Evolutionary conservation across 2,113 vertebrate genomes (phyloP).

Genomic region (Clarias magur): DNA sequence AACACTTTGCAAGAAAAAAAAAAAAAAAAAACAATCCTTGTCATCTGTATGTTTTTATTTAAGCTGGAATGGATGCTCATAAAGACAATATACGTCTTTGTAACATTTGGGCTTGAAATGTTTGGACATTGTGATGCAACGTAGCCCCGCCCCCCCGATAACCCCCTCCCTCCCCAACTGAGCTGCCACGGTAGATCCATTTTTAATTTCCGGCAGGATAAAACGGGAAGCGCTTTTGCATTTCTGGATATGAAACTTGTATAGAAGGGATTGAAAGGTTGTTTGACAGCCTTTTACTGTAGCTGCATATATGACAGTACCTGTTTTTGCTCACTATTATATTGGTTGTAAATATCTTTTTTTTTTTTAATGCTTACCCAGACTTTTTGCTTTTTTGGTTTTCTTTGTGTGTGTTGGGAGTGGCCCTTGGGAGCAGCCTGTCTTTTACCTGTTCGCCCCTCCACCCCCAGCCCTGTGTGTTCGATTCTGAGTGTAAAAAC

Average conservation of each 20-base stretch:
- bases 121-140: conserved; percentile 88
- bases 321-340: conserved; percentile 79
- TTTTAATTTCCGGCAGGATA: conserved; percentile 90
- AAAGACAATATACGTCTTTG: conserved; percentile 3
- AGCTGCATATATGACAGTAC: conserved; percentile 75
- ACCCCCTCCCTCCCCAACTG: conserved; percentile 62
- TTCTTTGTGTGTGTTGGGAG: conserved; percentile 62
- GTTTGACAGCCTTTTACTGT: conserved; percentile 81
- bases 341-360: conserved; percentile 89
- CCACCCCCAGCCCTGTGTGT: conserved; percentile 55
- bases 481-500: conserved; percentile 45
- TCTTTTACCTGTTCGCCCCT: conserved; percentile 56
- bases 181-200: conserved; percentile 86
- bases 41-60: conserved; percentile 89
- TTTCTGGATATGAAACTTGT: conserved; percentile 84
- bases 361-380: conserved; percentile 72
- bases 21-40: conserved; percentile 69
- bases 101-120: background rate
- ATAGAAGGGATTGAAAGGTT: conserved; percentile 81
- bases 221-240: conserved; percentile 78
- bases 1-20: conserved; percentile 78
- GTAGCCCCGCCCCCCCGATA: background rate
- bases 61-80: conserved; percentile 90
- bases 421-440: conserved; percentile 61
- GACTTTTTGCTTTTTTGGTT: conserved; percentile 55